Evolutionary conservation across 2,113 vertebrate genomes (phyloP), one percentile per base, ranked within the genome.

Genomic region (Nothobranchius kuhntae): DNA sequence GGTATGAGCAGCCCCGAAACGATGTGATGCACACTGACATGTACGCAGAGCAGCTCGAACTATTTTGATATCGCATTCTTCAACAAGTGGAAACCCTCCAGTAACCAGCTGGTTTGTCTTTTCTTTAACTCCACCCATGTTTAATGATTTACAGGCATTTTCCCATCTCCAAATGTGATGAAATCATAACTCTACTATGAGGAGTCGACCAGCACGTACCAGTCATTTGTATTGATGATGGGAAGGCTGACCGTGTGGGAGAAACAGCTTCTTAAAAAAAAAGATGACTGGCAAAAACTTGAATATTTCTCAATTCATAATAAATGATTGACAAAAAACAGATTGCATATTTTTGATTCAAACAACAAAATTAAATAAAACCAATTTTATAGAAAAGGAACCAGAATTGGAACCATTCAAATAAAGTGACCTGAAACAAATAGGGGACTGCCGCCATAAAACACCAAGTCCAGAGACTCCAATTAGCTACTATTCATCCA

Each of bases 141-240:
- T 21, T 53, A 59, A 71, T 66, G 56, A 72, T 57, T 72, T 60
- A 30, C 65, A 74, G 66, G 24, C 13, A 3, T 44, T 53, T 45
- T 54, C 50, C 8, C 24, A 13, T 45, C 24, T 58, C 8, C 2
- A 4, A 45, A 12, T 35, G 36, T 44, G n/a, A 12, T 73, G 36
- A 60, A 55, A 78, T 44, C 61, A 21, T 40, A 54, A 56, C 38
- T 53, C 35, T 50, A 38, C 24, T 4, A 4, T 12, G 47, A 15
- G 21, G 1, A 13, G 57, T 12, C 45, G 1, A 53, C 63, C 63
- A 17, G 10, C 38, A 38, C 42, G n/a, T 0, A 46, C 12, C n/a
- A 15, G 26, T 60, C 2, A 68, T 62, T 24, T 61, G 10, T 54
- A 17, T 15, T 10, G 35, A 30, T 64, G 54, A 9, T 52, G 61